phyloP scores from a whole-genome alignment of 2,797 vertebrate species.

The Rhinoraja longicauda region DNA sequence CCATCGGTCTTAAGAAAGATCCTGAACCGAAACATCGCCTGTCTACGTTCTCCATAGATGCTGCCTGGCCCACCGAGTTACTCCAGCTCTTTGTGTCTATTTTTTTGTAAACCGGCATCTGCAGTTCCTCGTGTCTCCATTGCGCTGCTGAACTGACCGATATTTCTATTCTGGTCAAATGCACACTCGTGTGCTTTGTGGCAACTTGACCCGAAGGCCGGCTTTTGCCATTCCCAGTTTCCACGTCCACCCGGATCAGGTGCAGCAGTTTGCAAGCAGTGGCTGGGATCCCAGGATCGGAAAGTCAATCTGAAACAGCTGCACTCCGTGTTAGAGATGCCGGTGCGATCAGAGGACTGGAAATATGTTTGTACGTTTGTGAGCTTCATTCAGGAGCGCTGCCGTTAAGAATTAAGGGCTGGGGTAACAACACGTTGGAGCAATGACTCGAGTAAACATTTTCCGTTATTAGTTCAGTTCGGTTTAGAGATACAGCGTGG shows the following conservation, averaged over 20 bases:
- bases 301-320: conserved; percentile 3
- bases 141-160: neutral
- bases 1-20: too few relatives aligned
- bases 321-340: neutral
- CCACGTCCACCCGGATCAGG: neutral
- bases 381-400: neutral
- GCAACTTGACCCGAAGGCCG: neutral
- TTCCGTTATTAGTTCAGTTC: too few relatives aligned
- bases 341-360: neutral
- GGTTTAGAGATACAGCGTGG: too few relatives aligned
- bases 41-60: too few relatives aligned
- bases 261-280: neutral
- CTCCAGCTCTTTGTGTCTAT: too few relatives aligned
- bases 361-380: neutral
- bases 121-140: too few relatives aligned
- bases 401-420: too few relatives aligned
- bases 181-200: neutral
- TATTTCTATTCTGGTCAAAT: neutral
- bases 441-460: neutral
- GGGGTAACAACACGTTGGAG: neutral
- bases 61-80: too few relatives aligned
- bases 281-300: neutral
- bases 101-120: too few relatives aligned
- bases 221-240: neutral
- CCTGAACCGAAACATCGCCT: too few relatives aligned